phyloP scores from a whole-genome alignment of 2,888 invertebrate genomes.

The Cancer borealis region DNA sequence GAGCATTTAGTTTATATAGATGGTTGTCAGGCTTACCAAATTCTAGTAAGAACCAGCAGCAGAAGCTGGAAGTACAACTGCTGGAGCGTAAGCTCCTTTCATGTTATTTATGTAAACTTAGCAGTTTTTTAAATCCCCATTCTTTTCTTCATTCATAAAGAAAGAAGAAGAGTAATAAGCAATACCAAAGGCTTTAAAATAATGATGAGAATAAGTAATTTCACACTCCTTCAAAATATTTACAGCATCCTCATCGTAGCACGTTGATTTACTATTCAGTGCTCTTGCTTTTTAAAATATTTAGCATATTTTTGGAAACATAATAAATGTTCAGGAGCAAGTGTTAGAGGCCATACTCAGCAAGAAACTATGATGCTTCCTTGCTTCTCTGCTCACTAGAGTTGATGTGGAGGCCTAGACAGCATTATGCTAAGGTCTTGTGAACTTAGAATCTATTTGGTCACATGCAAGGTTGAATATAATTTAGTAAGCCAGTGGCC shows the following conservation, averaged over 20 bases:
- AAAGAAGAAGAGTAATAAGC: conserved; percentile 57
- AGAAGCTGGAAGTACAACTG: conserved; percentile 61
- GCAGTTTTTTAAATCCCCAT: conserved; percentile 35
- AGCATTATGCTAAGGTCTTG: conserved; percentile 36
- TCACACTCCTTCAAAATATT: conserved; percentile 30
- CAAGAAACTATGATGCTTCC: conserved; percentile 42
- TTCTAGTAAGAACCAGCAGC: conserved; percentile 51
- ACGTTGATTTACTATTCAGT: conserved; percentile 36
- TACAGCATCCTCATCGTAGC: conserved; percentile 8
- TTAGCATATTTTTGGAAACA: conserved; percentile 22
- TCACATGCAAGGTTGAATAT: conserved; percentile 38
- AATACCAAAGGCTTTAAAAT: conserved; percentile 67
- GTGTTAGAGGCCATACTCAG: background rate
- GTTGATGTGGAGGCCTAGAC: conserved; percentile 44
- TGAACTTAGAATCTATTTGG: conserved; percentile 38
- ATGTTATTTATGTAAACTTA: conserved; percentile 41
- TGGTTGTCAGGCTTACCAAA: conserved; percentile 65
- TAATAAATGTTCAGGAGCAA: conserved; percentile 20
- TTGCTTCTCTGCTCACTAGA: conserved; percentile 41
- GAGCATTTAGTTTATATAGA: conserved; percentile 57
- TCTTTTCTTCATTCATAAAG: conserved; percentile 59
- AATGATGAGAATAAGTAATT: conserved; percentile 43
- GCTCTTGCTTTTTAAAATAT: conserved; percentile 31
- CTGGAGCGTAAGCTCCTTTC: conserved; percentile 47
- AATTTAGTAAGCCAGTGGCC: conserved; percentile 45